A percentile compares a stretch with the other conserved stretches of the same genome.
Evolutionary conservation across 2,888 invertebrate genomes (phyloP).

Genomic region (Tridacna gigas): DNA sequence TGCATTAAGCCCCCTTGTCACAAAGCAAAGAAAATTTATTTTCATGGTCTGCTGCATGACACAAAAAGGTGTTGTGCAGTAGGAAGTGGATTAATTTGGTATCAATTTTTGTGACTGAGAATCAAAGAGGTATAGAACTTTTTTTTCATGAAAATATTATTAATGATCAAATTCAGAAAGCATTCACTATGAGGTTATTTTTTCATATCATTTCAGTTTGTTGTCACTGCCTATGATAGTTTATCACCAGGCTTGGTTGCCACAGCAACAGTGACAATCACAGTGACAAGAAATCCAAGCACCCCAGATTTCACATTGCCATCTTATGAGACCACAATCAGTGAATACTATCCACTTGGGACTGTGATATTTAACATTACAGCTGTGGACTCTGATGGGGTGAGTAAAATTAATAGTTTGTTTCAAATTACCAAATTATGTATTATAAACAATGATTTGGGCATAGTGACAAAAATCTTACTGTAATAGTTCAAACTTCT

Average conservation of each 20-base stretch:
- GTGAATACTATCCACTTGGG: constrained; percentile 68
- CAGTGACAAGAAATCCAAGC: constrained; percentile 72
- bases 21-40: no score
- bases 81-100: no score
- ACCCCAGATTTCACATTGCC: constrained; percentile 65
- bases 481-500: no score
- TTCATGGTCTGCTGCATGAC: no score
- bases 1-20: no score
- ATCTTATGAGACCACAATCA: constrained; percentile 68
- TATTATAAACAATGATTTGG: not conserved
- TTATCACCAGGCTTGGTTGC: constrained; percentile 63
- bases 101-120: no score
- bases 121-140: no score
- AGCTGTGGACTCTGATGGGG: constrained; percentile 74
- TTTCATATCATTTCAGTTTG: constrained; percentile 59
- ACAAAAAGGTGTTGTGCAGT: no score
- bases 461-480: no score
- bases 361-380: constrained; percentile 63
- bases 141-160: no score
- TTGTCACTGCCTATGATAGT: constrained; percentile 73
- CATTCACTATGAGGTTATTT: not conserved
- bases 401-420: constrained; percentile 41
- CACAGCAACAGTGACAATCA: constrained; percentile 70
- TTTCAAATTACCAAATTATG: not conserved
- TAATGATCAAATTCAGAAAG: no score